Conservation (phyloP, 2,888 invertebrate species). For the Philopedon plagiatum region DNA sequence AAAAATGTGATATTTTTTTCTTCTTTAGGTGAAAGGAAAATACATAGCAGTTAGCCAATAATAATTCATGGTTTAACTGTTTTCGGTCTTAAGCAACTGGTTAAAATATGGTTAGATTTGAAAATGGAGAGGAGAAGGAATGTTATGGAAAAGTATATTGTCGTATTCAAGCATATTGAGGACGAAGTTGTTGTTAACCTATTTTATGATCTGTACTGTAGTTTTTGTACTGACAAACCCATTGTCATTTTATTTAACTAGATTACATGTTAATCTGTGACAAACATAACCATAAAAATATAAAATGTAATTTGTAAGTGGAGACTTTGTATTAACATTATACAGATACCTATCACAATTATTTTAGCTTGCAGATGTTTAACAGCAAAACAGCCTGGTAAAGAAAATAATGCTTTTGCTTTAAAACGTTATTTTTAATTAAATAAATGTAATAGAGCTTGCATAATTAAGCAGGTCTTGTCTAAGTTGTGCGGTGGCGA, state of each 20-base stretch:
- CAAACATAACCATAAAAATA: not conserved
- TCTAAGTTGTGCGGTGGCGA: no score
- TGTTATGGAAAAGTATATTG: not conserved
- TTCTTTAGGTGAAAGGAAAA: constrained; percentile 16
- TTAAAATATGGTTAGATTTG: not conserved
- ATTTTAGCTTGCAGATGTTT: no score
- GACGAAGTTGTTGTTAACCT: not conserved
- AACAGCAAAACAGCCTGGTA: no score
- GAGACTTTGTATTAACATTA: no score
- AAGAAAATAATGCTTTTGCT: no score
- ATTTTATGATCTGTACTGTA: constrained; percentile 17
- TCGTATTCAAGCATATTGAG: not conserved
- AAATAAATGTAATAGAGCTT: no score
- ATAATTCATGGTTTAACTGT: not conserved
- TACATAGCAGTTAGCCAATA: not conserved
- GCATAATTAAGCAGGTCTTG: no score
- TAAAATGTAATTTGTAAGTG: not conserved
- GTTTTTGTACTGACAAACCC: not conserved
- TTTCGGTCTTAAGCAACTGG: not conserved
- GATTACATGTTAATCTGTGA: not conserved
- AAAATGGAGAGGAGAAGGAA: not conserved
- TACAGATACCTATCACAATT: no score
- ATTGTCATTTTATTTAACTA: not conserved
- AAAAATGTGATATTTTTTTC: not conserved
- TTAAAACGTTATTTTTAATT: no score